Evolutionary conservation across 2,113 vertebrate genomes (phyloP).

Genomic region (Psilopogon haemacephalus): DNA sequence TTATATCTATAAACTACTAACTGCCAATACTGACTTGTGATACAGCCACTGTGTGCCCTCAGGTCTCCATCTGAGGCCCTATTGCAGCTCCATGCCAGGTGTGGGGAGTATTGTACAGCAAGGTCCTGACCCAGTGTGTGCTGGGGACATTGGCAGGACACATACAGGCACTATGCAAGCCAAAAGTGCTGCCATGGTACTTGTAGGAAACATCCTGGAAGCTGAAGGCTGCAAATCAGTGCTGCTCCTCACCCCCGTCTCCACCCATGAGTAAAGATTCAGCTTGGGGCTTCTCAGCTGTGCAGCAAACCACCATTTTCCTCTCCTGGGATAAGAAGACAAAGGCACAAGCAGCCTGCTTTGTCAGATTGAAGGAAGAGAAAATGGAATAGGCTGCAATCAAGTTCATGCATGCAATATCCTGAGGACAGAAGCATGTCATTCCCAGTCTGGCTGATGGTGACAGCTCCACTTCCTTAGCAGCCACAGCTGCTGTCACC

Average conservation of each 20-base stretch:
- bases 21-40: neutral
- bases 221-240: neutral
- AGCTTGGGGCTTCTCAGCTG: neutral
- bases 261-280: neutral
- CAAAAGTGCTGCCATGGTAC: neutral
- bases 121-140: neutral
- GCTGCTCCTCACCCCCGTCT: neutral
- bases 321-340: neutral
- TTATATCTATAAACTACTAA: neutral
- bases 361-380: neutral
- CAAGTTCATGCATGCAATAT: neutral
- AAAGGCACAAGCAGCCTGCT: neutral
- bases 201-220: fast-evolving
- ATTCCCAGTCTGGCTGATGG: neutral
- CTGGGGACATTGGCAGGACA: fast-evolving
- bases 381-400: neutral
- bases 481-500: neutral
- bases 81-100: neutral
- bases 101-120: neutral
- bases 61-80: neutral
- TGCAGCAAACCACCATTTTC: neutral
- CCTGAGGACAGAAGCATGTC: neutral
- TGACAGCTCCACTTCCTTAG: neutral
- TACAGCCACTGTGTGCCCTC: neutral
- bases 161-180: fast-evolving